Evolutionary conservation across 1,140 invertebrate genomes (phyloP).

Genomic region (Drosophila burlai): DNA sequence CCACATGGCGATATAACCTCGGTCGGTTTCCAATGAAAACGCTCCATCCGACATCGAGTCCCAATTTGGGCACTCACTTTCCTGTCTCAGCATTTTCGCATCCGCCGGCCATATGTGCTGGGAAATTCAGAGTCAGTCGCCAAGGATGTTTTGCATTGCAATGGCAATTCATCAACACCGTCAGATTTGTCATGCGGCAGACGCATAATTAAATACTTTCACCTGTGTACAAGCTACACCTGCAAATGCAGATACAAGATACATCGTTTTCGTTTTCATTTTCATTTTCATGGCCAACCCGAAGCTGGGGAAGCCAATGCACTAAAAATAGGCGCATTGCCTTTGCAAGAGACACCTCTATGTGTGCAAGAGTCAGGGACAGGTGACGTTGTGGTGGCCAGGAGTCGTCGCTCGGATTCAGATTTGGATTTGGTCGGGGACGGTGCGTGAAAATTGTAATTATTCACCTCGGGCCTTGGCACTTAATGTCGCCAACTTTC

Average conservation of each 20-base stretch:
- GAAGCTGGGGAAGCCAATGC: conserved; percentile 66
- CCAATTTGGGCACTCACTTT: conserved; percentile 71
- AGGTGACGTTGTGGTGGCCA: conserved; percentile 24
- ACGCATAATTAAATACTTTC: conserved; percentile 81
- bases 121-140: conserved; percentile 44
- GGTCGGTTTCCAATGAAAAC: conserved; percentile 64
- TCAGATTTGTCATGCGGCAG: conserved; percentile 75
- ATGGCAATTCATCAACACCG: conserved; percentile 70
- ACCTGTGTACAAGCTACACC: conserved; percentile 44
- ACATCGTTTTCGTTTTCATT: conserved; percentile 24
- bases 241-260: conserved; percentile 49
- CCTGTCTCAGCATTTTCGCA: conserved; percentile 62
- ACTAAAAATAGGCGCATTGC: conserved; percentile 78
- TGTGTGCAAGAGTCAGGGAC: conserved; percentile 17
- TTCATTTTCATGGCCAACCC: conserved; percentile 71
- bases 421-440: conserved; percentile 1
- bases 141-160: conserved; percentile 74
- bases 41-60: conserved; percentile 10
- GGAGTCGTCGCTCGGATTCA: conserved; percentile 15
- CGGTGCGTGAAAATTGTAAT: conserved; percentile 69
- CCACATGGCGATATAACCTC: conserved; percentile 43
- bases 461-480: conserved; percentile 57
- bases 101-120: conserved; percentile 41
- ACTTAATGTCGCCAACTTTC: conserved; percentile 33
- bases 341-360: conserved; percentile 49